These are phyloP conservation scores for Columba janthina DNA, from an alignment of 2,113 vertebrate species.

Conservation along the genomic window DNA sequence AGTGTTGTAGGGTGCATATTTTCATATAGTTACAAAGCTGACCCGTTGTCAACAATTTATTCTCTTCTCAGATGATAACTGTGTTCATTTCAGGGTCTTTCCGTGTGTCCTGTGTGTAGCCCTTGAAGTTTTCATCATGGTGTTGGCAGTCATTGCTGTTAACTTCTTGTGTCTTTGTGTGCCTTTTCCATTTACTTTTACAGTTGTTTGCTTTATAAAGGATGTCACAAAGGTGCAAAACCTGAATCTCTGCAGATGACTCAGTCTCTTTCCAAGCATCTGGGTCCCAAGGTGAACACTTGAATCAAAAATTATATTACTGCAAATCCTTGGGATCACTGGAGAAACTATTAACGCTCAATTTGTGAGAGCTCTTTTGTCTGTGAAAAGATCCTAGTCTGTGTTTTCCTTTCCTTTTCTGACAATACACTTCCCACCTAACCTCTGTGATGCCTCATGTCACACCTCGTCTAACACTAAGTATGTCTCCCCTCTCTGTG, in stretches of 20 bases:
- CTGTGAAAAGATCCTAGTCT: neutral
- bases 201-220: constrained; percentile 45
- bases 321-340: constrained; percentile 20
- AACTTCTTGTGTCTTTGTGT: neutral
- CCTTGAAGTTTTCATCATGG: neutral
- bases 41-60: neutral
- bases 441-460: neutral
- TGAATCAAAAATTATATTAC: constrained; percentile 52
- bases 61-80: neutral
- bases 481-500: neutral
- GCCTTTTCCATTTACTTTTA: constrained; percentile 56
- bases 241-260: constrained; percentile 35
- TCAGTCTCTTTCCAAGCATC: constrained; percentile 15
- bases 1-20: neutral
- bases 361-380: constrained; percentile 48
- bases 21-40: neutral
- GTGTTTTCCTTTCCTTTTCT: constrained; percentile 36
- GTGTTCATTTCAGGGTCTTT: neutral
- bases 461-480: neutral
- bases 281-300: constrained; percentile 45
- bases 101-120: neutral
- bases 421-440: neutral
- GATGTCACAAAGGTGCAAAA: constrained; percentile 24
- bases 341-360: constrained; percentile 47
- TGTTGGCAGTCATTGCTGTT: neutral